These are phyloP conservation scores for Drosophila nigricruria DNA, from an alignment of 2,888 invertebrate species.

Conservation along the genomic window DNA sequence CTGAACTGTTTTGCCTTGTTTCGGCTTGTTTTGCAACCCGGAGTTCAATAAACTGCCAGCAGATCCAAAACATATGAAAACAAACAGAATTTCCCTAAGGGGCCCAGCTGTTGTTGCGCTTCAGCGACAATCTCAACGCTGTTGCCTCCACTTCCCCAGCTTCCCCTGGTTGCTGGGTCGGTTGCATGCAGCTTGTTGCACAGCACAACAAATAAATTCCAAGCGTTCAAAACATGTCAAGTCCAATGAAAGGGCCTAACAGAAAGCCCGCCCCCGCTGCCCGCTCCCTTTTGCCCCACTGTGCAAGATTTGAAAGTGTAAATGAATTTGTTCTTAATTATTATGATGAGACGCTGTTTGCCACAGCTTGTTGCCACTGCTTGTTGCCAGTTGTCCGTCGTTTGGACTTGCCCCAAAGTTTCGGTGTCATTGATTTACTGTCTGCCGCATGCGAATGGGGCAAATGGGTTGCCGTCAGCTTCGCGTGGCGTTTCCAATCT, in stretches of 20 bases:
- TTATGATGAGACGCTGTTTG: constrained; percentile 52
- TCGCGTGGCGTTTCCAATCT: constrained; percentile 15
- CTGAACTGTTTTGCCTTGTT: constrained; percentile 6
- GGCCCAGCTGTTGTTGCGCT: constrained; percentile 69
- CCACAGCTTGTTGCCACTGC: constrained; percentile 16
- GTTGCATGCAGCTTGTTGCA: constrained; percentile 46
- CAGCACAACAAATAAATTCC: constrained; percentile 71
- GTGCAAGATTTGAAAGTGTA: constrained; percentile 71
- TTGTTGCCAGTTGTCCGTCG: constrained; percentile 24
- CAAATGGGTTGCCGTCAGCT: constrained; percentile 37
- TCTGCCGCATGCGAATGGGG: constrained; percentile 50
- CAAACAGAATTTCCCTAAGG: constrained; percentile 57
- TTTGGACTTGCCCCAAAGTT: constrained; percentile 47
- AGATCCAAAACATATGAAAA: constrained; percentile 19
- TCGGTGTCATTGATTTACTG: constrained; percentile 71
- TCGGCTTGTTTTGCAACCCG: constrained; percentile 26
- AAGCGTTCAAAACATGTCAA: constrained; percentile 72
- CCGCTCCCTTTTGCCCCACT: constrained; percentile 1
- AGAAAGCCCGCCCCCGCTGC: background rate
- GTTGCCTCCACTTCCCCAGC: constrained; percentile 1
- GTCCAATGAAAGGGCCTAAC: constrained; percentile 66
- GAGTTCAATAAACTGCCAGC: constrained; percentile 70
- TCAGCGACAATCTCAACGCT: constrained; percentile 66
- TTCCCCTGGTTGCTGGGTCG: background rate
- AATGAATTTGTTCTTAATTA: constrained; percentile 82